Evolutionary conservation across 2,113 vertebrate species (phyloP), one percentile per base, ranked within the genome.

Genomic region (Istiophorus platypterus): DNA sequence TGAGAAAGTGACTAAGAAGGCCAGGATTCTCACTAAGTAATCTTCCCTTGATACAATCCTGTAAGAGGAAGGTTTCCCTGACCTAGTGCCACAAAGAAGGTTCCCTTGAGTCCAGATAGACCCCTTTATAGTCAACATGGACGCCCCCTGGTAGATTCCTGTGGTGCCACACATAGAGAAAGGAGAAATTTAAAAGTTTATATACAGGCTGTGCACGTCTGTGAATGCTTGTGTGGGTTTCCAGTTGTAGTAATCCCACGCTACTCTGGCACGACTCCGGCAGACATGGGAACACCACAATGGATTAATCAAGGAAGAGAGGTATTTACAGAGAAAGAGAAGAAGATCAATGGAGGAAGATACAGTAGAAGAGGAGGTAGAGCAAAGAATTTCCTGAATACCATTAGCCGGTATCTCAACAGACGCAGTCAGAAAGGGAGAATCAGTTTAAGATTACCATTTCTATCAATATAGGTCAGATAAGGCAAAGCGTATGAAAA

Each of bases 261-360:
- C 88, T 88, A 26, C 71, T 80, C 86, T 91, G 91, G 89, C 92
- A 80, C 56, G 7, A 78, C 62, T 90, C 88, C 92, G 92, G 85
- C 84, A 93, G 83, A 88, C 85, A 89, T 79, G 84, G 84, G 85
- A 92, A 93, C 87, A 85, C 69, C 79, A 81, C 88, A 89, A 89
- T 85, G 81, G 86, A 92, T 90, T 88, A 91, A 78, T 83, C 85
- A 71, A 69, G 59, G 88, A 89, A 88, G 82, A 90, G 66, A 85
- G 74, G 86, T 88, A 88, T 88, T 90, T 90, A 85, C 73, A 82
- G 81, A 89, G 79, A 49, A 83, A 84, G 75, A 85, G 84, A 88
- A 74, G 78, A 61, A 76, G 88, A 88, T 91, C 89, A 90, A 88
- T 90, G 76, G 72, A 87, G 76, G 73, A 74, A 56, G 85, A 59